A percentile compares a stretch with the other conserved stretches of the same genome.
These are phyloP conservation scores for Phortica okadai DNA, from an alignment of 2,888 invertebrate genomes.

Conservation along the genomic window DNA sequence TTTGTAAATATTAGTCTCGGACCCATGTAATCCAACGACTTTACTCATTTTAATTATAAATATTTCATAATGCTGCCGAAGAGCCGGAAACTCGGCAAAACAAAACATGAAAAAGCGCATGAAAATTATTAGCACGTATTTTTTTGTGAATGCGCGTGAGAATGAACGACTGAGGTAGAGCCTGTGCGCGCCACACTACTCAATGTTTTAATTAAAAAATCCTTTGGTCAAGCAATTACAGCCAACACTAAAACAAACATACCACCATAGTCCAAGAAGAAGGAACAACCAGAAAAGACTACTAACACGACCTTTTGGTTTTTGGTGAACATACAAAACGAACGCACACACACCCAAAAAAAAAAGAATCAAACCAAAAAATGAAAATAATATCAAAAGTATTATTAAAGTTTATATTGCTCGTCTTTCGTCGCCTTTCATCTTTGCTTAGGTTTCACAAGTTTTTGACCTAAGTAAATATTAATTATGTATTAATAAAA, in stretches of 20 bases:
- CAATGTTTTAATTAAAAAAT: constrained; percentile 68
- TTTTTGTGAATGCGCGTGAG: neutral
- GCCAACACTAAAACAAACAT: constrained; percentile 66
- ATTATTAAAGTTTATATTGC: constrained; percentile 5
- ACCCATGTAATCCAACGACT: constrained; percentile 29
- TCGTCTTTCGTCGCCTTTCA: constrained; percentile 48
- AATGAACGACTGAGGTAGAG: neutral
- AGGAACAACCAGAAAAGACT: constrained; percentile 41
- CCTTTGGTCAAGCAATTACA: constrained; percentile 70
- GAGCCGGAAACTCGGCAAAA: no score
- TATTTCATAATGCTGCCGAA: constrained; percentile 58
- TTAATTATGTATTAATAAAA: constrained; percentile 72
- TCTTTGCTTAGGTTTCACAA: constrained; percentile 43
- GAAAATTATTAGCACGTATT: constrained; percentile 52
- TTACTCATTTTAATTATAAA: constrained; percentile 60
- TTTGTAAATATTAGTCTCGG: constrained; percentile 61
- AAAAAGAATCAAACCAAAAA: constrained; percentile 1
- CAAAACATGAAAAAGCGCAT: constrained; percentile 33
- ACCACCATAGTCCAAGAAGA: constrained; percentile 30
- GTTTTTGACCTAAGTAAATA: constrained; percentile 68
- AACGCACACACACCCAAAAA: neutral
- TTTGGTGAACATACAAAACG: neutral
- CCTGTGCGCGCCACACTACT: neutral
- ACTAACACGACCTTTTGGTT: constrained; percentile 54
- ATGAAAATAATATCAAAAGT: neutral